Evolutionary conservation across 1,140 invertebrate genomes (phyloP).

Genomic region (Rhopalosiphum maidis): DNA sequence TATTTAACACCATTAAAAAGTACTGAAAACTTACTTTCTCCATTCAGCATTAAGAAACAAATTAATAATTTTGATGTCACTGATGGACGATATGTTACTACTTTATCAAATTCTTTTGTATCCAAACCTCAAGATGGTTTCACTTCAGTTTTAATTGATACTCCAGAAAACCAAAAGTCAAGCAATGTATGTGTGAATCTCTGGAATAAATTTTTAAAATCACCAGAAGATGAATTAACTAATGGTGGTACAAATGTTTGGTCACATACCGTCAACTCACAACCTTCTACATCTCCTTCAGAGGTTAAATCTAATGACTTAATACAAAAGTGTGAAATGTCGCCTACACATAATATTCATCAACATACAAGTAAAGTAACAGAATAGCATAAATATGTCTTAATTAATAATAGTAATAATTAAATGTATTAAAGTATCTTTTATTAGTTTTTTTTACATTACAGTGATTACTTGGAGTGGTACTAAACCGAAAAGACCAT

Average conservation of each 20-base stretch:
- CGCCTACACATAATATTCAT: neutral
- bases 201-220: neutral
- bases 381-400: neutral
- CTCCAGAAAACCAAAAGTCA: neutral
- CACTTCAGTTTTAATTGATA: neutral
- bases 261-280: neutral
- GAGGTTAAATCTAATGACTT: neutral
- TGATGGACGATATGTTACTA: neutral
- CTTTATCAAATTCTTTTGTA: neutral
- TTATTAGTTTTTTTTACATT: slow-evolving; percentile 30
- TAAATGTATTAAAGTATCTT: neutral
- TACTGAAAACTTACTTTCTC: slow-evolving; percentile 38
- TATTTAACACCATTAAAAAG: slow-evolving; percentile 51
- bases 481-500: neutral
- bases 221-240: slow-evolving; percentile 1
- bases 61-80: slow-evolving; percentile 27
- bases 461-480: slow-evolving; percentile 41
- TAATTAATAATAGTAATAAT: neutral
- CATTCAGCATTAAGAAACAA: neutral
- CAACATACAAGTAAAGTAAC: slow-evolving; percentile 18
- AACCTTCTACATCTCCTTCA: neutral
- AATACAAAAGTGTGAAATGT: neutral
- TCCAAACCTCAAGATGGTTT: neutral
- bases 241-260: neutral
- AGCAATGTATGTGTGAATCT: neutral